Conservation (phyloP, 2,797 vertebrate genomes). For the Glossophaga mutica region DNA sequence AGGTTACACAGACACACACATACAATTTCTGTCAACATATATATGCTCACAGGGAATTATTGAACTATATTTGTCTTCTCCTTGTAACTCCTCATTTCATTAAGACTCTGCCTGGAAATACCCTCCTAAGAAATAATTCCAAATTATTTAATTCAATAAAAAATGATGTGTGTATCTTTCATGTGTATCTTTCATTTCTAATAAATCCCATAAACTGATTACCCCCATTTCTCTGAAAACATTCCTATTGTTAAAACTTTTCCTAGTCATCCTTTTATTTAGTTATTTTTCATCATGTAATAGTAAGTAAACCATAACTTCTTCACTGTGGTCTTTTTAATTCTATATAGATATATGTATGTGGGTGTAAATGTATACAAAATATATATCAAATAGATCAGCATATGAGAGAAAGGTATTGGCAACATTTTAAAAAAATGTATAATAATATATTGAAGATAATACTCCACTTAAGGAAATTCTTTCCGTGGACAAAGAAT, state of each 20-base stretch:
- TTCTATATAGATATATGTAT: neutral
- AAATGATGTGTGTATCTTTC: neutral
- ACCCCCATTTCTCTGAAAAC: neutral
- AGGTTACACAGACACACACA: neutral
- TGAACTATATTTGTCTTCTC: neutral
- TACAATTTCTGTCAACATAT: neutral
- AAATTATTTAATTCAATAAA: constrained; percentile 27
- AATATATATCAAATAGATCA: neutral
- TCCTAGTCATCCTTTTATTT: neutral
- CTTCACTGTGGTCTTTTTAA: neutral
- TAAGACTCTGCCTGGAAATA: constrained; percentile 11
- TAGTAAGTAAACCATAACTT: neutral
- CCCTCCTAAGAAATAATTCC: neutral
- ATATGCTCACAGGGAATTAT: neutral
- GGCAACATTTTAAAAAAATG: constrained; percentile 17
- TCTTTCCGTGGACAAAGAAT: constrained; percentile 38
- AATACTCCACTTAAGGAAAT: constrained; percentile 45
- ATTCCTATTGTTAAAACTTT: neutral
- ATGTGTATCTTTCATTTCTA: neutral
- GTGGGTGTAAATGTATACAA: neutral
- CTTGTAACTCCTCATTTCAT: neutral
- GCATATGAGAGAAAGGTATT: constrained; percentile 51
- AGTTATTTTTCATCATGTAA: neutral
- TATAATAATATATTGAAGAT: neutral
- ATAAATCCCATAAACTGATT: neutral